Evolutionary conservation across 2,113 vertebrate species (phyloP), one percentile per base, ranked within the genome.

Genomic region (Desmodus rotundus): DNA sequence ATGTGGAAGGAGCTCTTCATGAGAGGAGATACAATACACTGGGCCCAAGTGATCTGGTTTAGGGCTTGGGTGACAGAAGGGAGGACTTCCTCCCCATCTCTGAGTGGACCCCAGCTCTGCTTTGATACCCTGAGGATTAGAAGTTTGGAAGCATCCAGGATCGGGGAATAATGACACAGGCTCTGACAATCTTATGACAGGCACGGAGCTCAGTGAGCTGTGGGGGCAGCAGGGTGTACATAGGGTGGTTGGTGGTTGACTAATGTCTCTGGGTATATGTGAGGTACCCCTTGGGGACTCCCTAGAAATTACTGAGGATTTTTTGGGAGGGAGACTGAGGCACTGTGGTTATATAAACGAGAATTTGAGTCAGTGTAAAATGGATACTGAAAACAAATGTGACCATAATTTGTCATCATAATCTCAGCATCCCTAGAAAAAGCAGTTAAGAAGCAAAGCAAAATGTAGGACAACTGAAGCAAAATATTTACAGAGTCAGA

Each of bases 391-490:
- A 85, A 84, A 41, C 50, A 95, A 76, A 86, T 33, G 38, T 56
- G 87, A 68, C 54, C 54, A 68, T 41, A 54, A 28, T 56, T 77
- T 74, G 22, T 65, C 52, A 92, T 47, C 22, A 41, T 73, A 22
- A 74, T 87, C 33, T 47, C 74, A 86, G 73, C 73, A 76, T 54
- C 16, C 28, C 70, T 72, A 24, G 41, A 38, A 4, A 82, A 87
- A 95, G 74, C n/a, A 54, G 24, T 93, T 80, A 63, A 73, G n/a
- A 82, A 88, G 83, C 74, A 94, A 82, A 74, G 47, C 17, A 95
- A 72, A 72, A 72, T 43, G 26, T 16, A 74, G 13, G 61, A 63
- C 38, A 65, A 56, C 31, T 12, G 70, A 91, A 78, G 54, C 52
- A 93, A 96, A 80, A 74, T 58, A 86, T 92, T 91, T 58, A 47